Base-by-base conservation (phyloP, 1,140 invertebrate species). In the Drosophila navojoa region DNA sequence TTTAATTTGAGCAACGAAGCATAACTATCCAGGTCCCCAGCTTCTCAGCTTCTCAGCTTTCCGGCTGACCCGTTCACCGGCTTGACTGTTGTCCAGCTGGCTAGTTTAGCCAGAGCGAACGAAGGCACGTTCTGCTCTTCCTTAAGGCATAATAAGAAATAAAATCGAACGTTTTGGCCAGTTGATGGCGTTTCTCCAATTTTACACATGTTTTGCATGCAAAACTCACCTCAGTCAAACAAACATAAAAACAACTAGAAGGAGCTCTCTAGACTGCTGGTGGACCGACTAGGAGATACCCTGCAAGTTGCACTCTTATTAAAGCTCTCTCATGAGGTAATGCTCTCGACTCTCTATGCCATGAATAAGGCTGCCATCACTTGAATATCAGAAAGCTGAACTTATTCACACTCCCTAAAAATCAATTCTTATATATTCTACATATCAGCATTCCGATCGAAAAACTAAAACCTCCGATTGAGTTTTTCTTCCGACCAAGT, bases 151-250 rank as follows among this genome's bases (percentile, higher is more conserved):
- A 50, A 59, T 59, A 59, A 50, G 55, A 59, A 59, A 67, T 59
- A 50, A 25, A 59, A 47, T 32, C 47, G 50, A 63, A 60, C 22
- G 58, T 44, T 60, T 60, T 47, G 49, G 55, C 54, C 57, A 69
- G 80, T 75, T 73, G 76, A 79, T 82, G 59, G 66, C 50, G 54
- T 67, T 67, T 67, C 71, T 72, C 84, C 80, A 85, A 73, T 84
- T 84, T 71, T 77, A 84, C 80, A 84, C 81, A 85, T 84, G 80
- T 85, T 84, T 84, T 84, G 80, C 80, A 84, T 84, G 80, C 73
- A 50, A 84, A 84, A 85, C 81, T 79, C 52, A 69, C 45, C 60
- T 50, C 52, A 71, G 42, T 42, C 67, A 58, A 73, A 73, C 78
- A 80, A 81, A 76, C 58, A 76, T 61, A 45, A 57, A 38, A 60